phyloP scores from a whole-genome alignment of 1,140 invertebrate genomes.

The Camponotus pennsylvanicus region DNA sequence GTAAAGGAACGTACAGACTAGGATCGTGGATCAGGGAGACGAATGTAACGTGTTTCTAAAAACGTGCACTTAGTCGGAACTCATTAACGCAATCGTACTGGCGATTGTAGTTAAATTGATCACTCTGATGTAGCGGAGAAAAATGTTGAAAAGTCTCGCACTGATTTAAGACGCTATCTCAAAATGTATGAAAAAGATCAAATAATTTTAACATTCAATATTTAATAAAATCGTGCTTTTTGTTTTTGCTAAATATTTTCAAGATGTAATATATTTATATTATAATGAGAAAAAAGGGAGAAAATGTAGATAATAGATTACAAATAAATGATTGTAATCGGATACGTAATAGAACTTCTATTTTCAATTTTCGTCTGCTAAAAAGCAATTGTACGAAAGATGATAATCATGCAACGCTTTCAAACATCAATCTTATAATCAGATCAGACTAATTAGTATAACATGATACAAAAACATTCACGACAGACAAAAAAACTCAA shows the following conservation, averaged over 20 bases:
- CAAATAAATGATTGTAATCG: background rate
- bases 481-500: background rate
- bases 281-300: background rate
- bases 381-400: background rate
- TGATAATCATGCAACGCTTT: background rate
- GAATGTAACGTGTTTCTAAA: conserved; percentile 63
- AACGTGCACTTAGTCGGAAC: conserved; percentile 61
- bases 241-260: background rate
- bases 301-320: background rate
- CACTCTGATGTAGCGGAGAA: background rate
- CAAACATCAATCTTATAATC: background rate
- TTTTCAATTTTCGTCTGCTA: background rate
- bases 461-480: background rate
- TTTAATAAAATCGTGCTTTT: background rate
- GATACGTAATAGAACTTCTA: no score
- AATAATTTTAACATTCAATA: background rate
- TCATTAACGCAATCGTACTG: conserved; percentile 58
- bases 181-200: background rate
- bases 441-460: background rate
- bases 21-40: conserved; percentile 49
- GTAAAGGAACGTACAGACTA: conserved; percentile 41
- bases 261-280: background rate
- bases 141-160: conserved; percentile 27
- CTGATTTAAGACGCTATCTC: background rate
- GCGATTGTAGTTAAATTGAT: conserved; percentile 50